A percentile compares a stretch with the other conserved stretches of the same genome.
Conservation (phyloP, 1,140 invertebrate genomes). For the Trichonephila clavipes region DNA sequence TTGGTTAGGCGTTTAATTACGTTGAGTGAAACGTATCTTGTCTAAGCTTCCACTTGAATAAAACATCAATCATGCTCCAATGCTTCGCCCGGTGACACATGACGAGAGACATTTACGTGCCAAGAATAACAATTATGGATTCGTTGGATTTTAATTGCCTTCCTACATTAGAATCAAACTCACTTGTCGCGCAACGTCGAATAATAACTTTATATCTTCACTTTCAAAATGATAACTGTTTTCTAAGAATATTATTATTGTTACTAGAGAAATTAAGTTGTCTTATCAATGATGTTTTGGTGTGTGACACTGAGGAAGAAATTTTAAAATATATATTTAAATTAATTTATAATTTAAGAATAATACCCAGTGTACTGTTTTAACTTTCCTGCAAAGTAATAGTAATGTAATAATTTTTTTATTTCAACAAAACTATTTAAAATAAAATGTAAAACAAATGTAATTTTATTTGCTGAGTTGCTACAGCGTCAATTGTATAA, state of each 20-base stretch:
- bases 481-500: too few relatives aligned
- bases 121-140: conserved; percentile 70
- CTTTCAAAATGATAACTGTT: not conserved
- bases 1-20: conserved; percentile 67
- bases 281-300: too few relatives aligned
- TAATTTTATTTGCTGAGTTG: too few relatives aligned
- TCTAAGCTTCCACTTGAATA: conserved; percentile 65
- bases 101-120: conserved; percentile 58
- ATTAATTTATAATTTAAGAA: too few relatives aligned
- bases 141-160: conserved; percentile 49
- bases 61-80: conserved; percentile 74
- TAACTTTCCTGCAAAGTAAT: too few relatives aligned
- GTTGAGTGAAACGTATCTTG: conserved; percentile 63
- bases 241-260: not conserved
- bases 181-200: not conserved
- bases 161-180: not conserved
- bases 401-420: too few relatives aligned
- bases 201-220: conserved; percentile 47
- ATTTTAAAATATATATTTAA: too few relatives aligned
- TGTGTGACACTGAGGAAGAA: too few relatives aligned
- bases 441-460: too few relatives aligned
- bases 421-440: too few relatives aligned
- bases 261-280: too few relatives aligned
- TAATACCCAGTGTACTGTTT: too few relatives aligned
- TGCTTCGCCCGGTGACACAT: conserved; percentile 62